Conservation (phyloP, 2,113 vertebrate species). For the Geococcyx californianus region DNA sequence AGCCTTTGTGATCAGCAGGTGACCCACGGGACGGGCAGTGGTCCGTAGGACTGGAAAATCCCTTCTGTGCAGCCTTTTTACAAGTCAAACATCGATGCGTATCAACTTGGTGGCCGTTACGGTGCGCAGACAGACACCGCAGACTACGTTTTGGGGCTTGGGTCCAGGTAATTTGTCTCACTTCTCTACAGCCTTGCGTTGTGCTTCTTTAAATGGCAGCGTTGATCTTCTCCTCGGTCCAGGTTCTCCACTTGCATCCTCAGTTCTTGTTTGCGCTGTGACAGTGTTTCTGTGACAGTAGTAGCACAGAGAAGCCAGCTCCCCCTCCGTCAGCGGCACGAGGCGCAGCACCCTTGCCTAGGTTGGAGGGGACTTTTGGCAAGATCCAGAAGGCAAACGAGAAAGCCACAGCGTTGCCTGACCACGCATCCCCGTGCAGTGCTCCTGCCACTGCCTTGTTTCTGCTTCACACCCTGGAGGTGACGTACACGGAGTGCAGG, state of each 20-base stretch:
- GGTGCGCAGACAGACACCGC: neutral
- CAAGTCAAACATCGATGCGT: neutral
- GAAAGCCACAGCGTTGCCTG: neutral
- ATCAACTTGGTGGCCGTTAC: neutral
- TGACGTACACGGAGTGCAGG: constrained; percentile 86
- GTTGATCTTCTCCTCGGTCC: fast-evolving
- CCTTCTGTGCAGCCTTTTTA: neutral
- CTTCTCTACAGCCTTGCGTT: neutral
- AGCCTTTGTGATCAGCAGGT: neutral
- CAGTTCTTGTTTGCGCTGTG: neutral
- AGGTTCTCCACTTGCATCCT: neutral
- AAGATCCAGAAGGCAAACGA: neutral
- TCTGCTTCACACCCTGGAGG: constrained; percentile 84
- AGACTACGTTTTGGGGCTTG: neutral
- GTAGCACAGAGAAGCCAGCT: constrained; percentile 18
- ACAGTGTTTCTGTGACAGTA: neutral
- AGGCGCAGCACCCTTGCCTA: neutral
- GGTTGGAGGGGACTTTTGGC: neutral
- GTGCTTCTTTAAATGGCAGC: neutral
- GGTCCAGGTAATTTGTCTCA: neutral
- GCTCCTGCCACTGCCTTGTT: neutral
- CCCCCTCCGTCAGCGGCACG: neutral
- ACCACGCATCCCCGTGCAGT: neutral
- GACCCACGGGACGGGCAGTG: neutral
- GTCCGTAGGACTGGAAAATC: neutral